These are phyloP conservation scores for Loris lydekkerianus DNA, from an alignment of 2,797 vertebrate genomes.

Conservation along the genomic window DNA sequence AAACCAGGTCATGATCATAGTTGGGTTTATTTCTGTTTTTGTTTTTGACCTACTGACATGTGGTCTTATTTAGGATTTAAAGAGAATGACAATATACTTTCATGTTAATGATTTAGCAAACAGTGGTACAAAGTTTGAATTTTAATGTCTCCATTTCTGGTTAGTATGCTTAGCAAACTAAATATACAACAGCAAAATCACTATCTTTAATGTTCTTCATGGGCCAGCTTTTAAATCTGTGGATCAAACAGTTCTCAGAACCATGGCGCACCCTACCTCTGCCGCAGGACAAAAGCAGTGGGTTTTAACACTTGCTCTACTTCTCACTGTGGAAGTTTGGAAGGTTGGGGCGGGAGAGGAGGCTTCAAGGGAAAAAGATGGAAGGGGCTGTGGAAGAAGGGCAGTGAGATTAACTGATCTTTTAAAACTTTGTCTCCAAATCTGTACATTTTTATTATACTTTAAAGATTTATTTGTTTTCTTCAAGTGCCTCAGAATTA, in stretches of 20 bases:
- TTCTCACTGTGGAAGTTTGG: not conserved
- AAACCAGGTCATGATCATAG: not conserved
- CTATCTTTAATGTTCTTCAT: conserved; percentile 56
- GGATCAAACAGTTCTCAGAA: conserved; percentile 74
- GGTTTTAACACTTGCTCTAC: not conserved
- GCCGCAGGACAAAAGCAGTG: not conserved
- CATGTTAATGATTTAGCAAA: conserved; percentile 27
- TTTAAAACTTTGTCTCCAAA: not conserved
- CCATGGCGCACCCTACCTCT: not conserved
- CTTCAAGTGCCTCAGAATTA: conserved; percentile 6
- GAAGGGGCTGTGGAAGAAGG: not conserved
- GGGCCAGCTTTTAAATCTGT: conserved; percentile 68
- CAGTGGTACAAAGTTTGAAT: not conserved
- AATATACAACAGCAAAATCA: conserved; percentile 57
- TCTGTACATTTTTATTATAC: not conserved
- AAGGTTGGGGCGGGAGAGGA: not conserved
- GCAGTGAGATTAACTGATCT: not conserved
- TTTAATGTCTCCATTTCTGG: conserved; percentile 39
- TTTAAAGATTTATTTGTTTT: not conserved
- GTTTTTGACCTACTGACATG: not conserved
- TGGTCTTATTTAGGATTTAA: conserved; percentile 59
- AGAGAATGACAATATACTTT: conserved; percentile 33
- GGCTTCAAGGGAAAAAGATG: not conserved
- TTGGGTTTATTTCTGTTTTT: not conserved
- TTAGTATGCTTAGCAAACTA: conserved; percentile 53